Evolutionary conservation across 2,113 vertebrate genomes (phyloP).

Genomic region (Sceloporus undulatus): DNA sequence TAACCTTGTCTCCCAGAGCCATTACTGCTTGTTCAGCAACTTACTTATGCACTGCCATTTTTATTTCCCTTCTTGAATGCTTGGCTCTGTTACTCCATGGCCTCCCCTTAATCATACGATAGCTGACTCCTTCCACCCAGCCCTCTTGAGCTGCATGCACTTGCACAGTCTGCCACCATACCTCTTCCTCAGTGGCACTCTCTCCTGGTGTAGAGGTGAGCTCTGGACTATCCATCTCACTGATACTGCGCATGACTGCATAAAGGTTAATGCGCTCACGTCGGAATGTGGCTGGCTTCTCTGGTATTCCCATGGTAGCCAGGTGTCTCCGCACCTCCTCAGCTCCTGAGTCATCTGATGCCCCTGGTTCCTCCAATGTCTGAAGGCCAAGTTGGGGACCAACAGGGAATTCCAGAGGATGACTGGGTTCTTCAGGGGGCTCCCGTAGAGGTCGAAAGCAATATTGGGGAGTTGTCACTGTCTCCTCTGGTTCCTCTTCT

Average conservation of each 20-base stretch:
- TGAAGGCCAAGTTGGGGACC: not conserved
- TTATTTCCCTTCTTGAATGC: not conserved
- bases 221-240: slow-evolving; percentile 82
- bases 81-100: not conserved
- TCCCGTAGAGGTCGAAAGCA: slow-evolving; percentile 42
- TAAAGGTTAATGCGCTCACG: slow-evolving; percentile 91
- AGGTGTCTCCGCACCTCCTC: slow-evolving; percentile 46
- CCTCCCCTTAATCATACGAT: not conserved
- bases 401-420: not conserved
- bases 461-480: slow-evolving; percentile 26
- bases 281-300: slow-evolving; percentile 18
- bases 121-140: not conserved
- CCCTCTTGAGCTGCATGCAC: not conserved
- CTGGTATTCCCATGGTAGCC: slow-evolving; percentile 2
- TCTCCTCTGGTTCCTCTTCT: slow-evolving; percentile 46
- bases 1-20: not conserved
- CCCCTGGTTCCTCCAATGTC: slow-evolving; percentile 3
- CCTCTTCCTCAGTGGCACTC: slow-evolving; percentile 55
- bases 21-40: not conserved
- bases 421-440: slow-evolving; percentile 30
- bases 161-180: not conserved
- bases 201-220: not conserved
- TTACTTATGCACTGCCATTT: not conserved
- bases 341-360: slow-evolving; percentile 31
- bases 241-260: slow-evolving; percentile 94